Conservation (phyloP, 92 coral and sea anemone species). For the Ricordea florida region DNA sequence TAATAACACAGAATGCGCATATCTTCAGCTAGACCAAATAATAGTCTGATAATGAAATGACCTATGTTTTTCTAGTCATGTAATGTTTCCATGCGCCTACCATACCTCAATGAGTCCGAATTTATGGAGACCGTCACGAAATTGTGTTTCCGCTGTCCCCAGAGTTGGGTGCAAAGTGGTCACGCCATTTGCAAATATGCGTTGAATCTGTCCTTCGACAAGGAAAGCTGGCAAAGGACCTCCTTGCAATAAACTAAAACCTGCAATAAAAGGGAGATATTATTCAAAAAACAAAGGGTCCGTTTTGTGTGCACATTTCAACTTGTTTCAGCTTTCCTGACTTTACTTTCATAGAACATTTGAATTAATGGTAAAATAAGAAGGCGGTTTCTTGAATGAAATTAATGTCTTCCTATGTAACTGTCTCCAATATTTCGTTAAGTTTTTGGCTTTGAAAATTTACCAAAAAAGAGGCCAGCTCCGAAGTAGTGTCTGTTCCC, state of each 20-base stretch:
- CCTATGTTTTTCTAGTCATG: no score
- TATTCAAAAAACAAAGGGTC: no score
- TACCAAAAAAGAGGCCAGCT: slow-evolving; percentile 43
- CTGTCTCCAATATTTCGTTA: no score
- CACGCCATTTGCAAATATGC: neutral
- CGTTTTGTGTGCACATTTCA: no score
- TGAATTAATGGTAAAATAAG: neutral
- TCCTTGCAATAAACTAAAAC: slow-evolving; percentile 28
- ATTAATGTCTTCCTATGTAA: neutral
- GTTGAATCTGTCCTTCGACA: slow-evolving; percentile 9
- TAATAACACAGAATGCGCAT: no score
- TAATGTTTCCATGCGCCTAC: no score
- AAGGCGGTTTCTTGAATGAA: neutral
- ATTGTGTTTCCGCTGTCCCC: slow-evolving; percentile 3
- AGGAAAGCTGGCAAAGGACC: slow-evolving; percentile 28
- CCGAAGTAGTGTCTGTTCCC: neutral
- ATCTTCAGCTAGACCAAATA: no score
- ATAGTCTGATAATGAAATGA: no score
- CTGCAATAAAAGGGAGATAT: neutral
- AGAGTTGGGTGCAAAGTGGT: neutral
- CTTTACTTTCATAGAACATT: no score
- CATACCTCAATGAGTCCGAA: neutral
- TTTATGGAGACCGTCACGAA: no score
- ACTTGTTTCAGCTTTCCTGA: no score
- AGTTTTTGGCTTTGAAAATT: neutral